Percentiles rank a stretch among this genome's conserved stretches.
Conservation (phyloP, 2,888 invertebrate species). For the Drosophila niveifrons region DNA sequence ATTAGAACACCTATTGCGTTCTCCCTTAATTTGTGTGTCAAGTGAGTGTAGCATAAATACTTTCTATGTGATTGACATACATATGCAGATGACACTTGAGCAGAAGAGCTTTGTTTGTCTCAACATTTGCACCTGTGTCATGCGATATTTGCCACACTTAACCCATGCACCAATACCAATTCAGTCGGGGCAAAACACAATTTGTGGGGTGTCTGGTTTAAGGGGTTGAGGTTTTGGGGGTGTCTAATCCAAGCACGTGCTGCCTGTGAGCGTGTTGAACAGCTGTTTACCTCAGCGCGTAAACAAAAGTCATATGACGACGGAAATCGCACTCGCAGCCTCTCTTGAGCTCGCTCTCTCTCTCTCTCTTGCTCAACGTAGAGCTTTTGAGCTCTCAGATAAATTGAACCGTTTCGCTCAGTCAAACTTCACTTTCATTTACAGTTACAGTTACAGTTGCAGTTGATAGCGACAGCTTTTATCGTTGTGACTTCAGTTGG, state of each 20-base stretch:
- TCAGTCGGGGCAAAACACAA: conserved; percentile 8
- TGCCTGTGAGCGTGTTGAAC: conserved; percentile 38
- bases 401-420: conserved; percentile 73
- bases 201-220: background rate
- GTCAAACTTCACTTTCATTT: conserved; percentile 64
- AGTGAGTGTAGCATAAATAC: background rate
- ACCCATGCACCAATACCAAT: background rate
- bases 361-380: background rate
- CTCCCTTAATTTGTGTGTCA: background rate
- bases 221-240: background rate
- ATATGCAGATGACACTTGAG: background rate
- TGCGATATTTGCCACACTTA: conserved; percentile 2
- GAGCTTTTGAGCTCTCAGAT: conserved; percentile 61
- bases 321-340: background rate
- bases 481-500: conserved; percentile 56
- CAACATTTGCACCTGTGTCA: conserved; percentile 1
- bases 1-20: background rate
- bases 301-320: conserved; percentile 71
- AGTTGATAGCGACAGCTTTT: conserved; percentile 34
- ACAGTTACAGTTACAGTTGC: conserved; percentile 15
- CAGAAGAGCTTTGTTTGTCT: conserved; percentile 8
- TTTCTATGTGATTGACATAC: background rate
- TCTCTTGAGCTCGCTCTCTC: conserved; percentile 2
- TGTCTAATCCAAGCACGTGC: conserved; percentile 49
- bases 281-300: conserved; percentile 66